phyloP scores from a whole-genome alignment of 2,797 vertebrate species.

The Tachyglossus aculeatus region DNA sequence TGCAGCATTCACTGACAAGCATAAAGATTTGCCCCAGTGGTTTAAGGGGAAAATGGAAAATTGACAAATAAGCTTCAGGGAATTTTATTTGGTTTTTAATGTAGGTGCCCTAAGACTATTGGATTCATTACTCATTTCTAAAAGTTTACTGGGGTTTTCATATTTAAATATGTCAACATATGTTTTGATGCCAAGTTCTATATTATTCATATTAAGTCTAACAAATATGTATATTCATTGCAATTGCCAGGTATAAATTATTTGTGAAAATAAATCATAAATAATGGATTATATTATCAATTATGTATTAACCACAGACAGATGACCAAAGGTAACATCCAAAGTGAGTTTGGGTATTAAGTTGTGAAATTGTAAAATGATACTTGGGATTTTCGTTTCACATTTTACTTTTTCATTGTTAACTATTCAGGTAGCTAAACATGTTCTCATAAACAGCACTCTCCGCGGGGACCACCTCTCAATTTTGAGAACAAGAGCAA shows the following conservation, averaged over 20 bases:
- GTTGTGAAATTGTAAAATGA: neutral
- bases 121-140: neutral
- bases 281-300: slow-evolving; percentile 18
- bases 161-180: slow-evolving; percentile 24
- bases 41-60: too few species aligned
- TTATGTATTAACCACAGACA: neutral
- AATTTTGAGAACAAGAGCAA: too few species aligned
- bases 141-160: neutral
- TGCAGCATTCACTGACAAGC: too few species aligned
- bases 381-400: neutral
- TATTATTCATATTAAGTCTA: slow-evolving; percentile 18
- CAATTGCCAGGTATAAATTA: slow-evolving; percentile 13
- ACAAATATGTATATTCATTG: slow-evolving; percentile 16
- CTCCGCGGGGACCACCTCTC: too few species aligned
- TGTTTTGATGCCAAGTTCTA: neutral
- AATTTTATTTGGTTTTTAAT: neutral
- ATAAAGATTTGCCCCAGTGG: too few species aligned
- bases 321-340: neutral
- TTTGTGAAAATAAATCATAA: slow-evolving; percentile 9
- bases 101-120: neutral
- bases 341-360: slow-evolving; percentile 14
- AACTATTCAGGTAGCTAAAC: too few species aligned
- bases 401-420: neutral
- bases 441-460: too few species aligned
- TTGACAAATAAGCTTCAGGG: neutral